Percentiles rank a stretch among this genome's conserved stretches.
These are phyloP conservation scores for Deilephila elpenor DNA, from an alignment of 2,888 invertebrate genomes.

Conservation along the genomic window DNA sequence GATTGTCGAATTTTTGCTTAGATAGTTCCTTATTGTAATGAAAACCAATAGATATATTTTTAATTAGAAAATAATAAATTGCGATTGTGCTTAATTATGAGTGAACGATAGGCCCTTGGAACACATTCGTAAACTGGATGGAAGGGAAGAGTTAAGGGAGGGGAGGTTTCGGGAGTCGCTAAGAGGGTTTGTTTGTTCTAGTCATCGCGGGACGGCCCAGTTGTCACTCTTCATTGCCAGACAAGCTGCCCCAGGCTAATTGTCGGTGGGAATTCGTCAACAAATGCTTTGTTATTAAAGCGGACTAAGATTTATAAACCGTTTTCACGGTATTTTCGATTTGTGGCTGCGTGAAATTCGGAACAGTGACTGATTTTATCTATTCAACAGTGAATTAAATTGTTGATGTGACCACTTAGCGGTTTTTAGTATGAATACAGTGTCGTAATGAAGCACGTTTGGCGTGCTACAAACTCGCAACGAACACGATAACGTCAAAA, in stretches of 20 bases:
- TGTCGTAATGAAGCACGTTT: not conserved
- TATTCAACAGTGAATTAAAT: not conserved
- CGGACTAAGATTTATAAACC: conserved; percentile 8
- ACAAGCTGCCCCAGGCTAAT: conserved; percentile 54
- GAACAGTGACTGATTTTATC: not conserved
- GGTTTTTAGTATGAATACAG: conserved; percentile 1
- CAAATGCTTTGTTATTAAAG: conserved; percentile 29
- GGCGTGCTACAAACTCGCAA: not conserved
- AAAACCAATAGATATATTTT: not conserved
- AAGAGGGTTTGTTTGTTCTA: conserved; percentile 64
- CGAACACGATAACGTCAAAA: not conserved
- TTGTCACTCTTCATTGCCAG: conserved; percentile 62
- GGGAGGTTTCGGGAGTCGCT: conserved; percentile 31
- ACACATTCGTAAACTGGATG: conserved; percentile 9
- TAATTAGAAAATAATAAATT: not conserved
- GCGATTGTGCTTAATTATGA: not conserved
- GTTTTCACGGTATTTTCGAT: not conserved
- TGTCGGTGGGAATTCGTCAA: conserved; percentile 45
- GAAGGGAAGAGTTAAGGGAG: not conserved
- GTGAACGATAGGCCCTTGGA: not conserved
- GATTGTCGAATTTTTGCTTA: not conserved
- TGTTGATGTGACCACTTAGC: not conserved
- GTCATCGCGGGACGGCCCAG: conserved; percentile 47
- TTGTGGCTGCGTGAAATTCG: not conserved
- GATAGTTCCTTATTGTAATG: not conserved